Evolutionary conservation across 1,140 invertebrate species (phyloP), one percentile per base, ranked within the genome.

Genomic region (Drosophila sechellia): DNA sequence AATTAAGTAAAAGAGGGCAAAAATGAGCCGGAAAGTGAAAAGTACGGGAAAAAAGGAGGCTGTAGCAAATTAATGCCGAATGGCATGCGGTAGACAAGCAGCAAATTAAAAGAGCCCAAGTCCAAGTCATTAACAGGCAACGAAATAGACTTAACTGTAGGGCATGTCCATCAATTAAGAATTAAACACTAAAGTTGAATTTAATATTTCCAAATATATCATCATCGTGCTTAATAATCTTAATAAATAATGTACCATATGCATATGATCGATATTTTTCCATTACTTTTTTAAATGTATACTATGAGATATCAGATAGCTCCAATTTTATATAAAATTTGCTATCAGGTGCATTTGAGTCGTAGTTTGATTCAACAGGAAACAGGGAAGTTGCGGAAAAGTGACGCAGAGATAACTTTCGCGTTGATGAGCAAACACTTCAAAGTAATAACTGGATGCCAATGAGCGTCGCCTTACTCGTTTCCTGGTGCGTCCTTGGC

Each of bases 381-480:
- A 58, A 42, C 27, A 58, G 22, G 10, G 1, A 5, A 40, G n/a
- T 31, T 25, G 17, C n/a, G 25, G 20, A 39, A 42, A 58, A 45
- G 34, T 50, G 58, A 2, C 31, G 31, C 12, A 13, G 34, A 39
- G 31, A 50, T 48, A 73, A 53, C 43, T 66, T 72, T 49, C 27
- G 45, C 49, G 53, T 55, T 83, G 74, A 68, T 56, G 74, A 58
- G 42, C 70, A 73, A 75, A 37, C 59, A 59, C 73, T 81, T 86
- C 73, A 77, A 61, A 81, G 81, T 76, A 84, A 86, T 86, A 86
- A 81, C 77, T 78, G 59, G 66, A 72, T 50, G 61, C 20, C 60
- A 35, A 20, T 59, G 60, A 69, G 65, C 65, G 63, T 56, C 65
- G 49, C 66, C 66, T 39, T 53, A 48, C 35, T 57, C 40, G 61